Evolutionary conservation across 1,140 invertebrate species (phyloP), one percentile per base, ranked within the genome.

Genomic region (Orchesella cincta): DNA sequence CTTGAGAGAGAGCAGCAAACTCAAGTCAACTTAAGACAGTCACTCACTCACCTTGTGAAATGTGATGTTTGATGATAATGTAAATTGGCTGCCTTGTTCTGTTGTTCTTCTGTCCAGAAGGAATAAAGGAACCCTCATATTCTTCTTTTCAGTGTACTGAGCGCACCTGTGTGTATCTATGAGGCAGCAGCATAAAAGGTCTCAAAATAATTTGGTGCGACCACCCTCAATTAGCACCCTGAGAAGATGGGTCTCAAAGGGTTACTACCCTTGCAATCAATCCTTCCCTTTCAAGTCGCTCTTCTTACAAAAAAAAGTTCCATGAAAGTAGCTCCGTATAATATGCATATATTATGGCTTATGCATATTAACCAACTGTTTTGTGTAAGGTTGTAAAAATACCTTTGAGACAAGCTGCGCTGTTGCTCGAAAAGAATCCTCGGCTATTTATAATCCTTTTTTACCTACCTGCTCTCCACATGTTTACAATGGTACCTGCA

Each of bases 181-280:
- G 62, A 31, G 57, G 57, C 57, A 8, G n/a, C n/a, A n/a, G n/a
- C n/a, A n/a, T n/a, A n/a, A n/a, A n/a, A 46, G 39, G 62, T 67
- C 31, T 57, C 31, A 67, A 67, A 67, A 67, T 67, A 73, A 73
- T 73, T 73, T 73, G 71, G 71, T 36, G n/a, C 71, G 71, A 73
- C 71, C 71, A 73, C 71, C 71, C 71, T 73, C 71, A 73, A 73
- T 73, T 73, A 73, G 71, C 71, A 73, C 71, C 71, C 71, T 46
- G 36, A 51, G 71, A 73, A 73, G 71, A 73, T n/a, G 34, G 36
- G 36, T 12, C 23, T 73, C 35, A 46, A 73, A 73, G 71, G 71
- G 71, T 73, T 73, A 46, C 71, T 46, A 39, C 71, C 36, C 36
- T 67, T 67, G 28, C 62, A 67, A 67, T 67, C 62, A 67, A 67